Percentiles rank a stretch among this genome's conserved stretches.
phyloP scores from a whole-genome alignment of 2,797 vertebrate genomes.

The Diceros bicornis region DNA sequence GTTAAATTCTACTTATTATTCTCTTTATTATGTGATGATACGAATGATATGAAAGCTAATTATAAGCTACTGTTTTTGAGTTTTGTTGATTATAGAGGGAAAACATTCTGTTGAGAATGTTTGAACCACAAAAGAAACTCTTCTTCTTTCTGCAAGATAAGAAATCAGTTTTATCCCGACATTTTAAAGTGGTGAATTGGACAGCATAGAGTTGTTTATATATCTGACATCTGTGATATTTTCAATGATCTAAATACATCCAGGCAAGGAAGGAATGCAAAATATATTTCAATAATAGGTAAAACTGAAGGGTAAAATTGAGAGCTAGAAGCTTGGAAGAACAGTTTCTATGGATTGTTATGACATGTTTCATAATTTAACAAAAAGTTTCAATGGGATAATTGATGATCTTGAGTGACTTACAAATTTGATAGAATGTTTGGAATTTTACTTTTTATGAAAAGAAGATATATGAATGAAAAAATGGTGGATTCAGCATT shows the following conservation, averaged over 20 bases:
- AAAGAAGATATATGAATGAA: background rate
- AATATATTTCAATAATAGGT: slow-evolving; percentile 26
- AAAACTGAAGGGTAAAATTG: slow-evolving; percentile 24
- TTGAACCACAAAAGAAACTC: background rate
- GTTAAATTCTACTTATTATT: background rate
- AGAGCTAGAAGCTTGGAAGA: slow-evolving; percentile 50
- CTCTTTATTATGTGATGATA: background rate
- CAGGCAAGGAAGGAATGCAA: background rate
- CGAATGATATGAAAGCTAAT: background rate
- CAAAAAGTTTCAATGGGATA: background rate
- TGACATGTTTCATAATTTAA: background rate
- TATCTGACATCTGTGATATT: background rate
- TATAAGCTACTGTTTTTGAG: background rate
- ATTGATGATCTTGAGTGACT: background rate
- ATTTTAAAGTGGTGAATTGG: slow-evolving; percentile 26
- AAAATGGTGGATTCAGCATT: background rate
- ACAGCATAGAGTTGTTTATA: background rate
- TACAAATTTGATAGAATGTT: background rate
- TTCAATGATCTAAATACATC: slow-evolving; percentile 30
- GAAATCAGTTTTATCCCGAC: background rate
- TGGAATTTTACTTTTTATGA: slow-evolving; percentile 32
- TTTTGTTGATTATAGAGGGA: background rate
- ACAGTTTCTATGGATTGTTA: slow-evolving; percentile 30
- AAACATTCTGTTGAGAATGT: background rate
- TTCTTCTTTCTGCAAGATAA: background rate